phyloP scores from a whole-genome alignment of 1,140 invertebrate genomes.

The Drosophila serrata region DNA sequence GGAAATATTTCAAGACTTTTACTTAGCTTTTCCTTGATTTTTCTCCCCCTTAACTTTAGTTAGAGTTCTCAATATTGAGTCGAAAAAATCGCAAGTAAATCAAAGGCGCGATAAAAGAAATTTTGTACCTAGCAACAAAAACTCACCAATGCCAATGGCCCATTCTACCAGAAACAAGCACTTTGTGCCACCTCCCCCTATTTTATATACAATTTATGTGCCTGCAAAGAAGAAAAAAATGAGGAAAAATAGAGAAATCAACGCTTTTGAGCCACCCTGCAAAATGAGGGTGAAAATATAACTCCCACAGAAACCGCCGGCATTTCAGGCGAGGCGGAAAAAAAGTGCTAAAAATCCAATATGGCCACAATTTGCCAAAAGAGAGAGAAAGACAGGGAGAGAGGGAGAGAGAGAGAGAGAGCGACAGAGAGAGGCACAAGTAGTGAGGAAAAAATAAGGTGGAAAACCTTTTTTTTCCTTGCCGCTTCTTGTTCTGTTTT shows the following conservation, averaged over 20 bases:
- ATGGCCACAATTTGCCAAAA: constrained; percentile 78
- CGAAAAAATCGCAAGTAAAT: constrained; percentile 28
- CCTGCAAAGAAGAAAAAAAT: constrained; percentile 22
- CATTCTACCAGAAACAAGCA: constrained; percentile 23
- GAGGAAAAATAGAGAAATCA: constrained; percentile 51
- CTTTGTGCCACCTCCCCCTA: constrained; percentile 17
- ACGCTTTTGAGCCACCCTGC: constrained; percentile 56
- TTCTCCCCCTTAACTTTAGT: not conserved
- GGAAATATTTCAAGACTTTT: constrained; percentile 3
- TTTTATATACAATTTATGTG: constrained; percentile 64
- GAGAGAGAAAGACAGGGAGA: not conserved
- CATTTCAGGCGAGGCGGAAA: constrained; percentile 60
- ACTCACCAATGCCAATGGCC: constrained; percentile 62
- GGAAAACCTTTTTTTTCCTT: constrained; percentile 37
- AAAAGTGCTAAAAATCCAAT: constrained; percentile 81
- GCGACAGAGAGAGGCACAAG: constrained; percentile 8
- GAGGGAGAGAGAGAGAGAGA: not conserved
- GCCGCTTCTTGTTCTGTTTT: constrained; percentile 7
- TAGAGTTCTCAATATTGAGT: constrained; percentile 36
- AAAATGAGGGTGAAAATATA: constrained; percentile 67
- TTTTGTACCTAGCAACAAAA: constrained; percentile 63
- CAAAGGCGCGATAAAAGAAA: constrained; percentile 30
- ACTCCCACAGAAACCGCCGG: constrained; percentile 76
- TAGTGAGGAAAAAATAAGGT: constrained; percentile 20
- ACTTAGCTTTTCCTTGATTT: not conserved